A percentile compares a stretch with the other conserved stretches of the same genome.
Conservation (phyloP, 2,888 invertebrate species). For the Podabrus alpinus region DNA sequence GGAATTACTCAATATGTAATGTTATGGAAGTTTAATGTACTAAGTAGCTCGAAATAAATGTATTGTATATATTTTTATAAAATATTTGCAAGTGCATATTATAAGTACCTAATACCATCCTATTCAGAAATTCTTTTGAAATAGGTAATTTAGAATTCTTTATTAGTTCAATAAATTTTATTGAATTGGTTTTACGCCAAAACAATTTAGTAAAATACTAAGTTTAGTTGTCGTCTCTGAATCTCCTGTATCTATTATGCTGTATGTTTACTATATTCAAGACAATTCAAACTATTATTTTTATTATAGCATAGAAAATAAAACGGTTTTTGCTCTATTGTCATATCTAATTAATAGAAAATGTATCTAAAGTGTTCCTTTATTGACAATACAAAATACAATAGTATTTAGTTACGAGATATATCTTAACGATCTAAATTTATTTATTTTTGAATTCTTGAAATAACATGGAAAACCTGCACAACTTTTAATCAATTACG, state of each 20-base stretch:
- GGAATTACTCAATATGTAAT: no score
- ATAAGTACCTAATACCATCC: background rate
- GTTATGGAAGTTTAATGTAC: no score
- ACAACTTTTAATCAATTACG: background rate
- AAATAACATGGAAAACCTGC: background rate
- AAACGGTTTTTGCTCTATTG: background rate
- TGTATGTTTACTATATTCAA: background rate
- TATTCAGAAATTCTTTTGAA: background rate
- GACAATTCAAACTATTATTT: background rate
- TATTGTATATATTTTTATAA: background rate
- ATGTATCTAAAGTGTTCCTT: background rate
- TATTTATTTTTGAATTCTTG: background rate
- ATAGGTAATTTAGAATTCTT: background rate
- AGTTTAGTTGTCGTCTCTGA: background rate
- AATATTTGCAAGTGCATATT: background rate
- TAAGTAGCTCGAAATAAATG: no score
- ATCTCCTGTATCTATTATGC: background rate
- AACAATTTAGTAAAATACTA: background rate
- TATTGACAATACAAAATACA: background rate
- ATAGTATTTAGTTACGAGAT: background rate
- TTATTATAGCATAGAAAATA: background rate
- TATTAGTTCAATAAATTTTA: background rate
- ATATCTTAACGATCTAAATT: background rate
- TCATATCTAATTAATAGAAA: background rate
- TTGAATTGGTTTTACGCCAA: background rate